phyloP scores from a whole-genome alignment of 2,113 vertebrate genomes.

The Pseudorasbora parva region DNA sequence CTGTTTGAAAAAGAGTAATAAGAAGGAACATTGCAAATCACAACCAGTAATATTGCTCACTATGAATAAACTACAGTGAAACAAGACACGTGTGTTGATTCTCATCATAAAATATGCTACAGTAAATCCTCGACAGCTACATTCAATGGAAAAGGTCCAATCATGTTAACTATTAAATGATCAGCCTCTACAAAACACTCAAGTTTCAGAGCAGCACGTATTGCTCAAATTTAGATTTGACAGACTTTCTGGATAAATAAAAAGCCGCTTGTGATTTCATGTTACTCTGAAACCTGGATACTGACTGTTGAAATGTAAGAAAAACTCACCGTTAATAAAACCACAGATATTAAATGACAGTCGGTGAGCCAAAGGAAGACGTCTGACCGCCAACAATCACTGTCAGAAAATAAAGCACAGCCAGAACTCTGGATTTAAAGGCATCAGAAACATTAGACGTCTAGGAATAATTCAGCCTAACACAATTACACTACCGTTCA shows the following conservation, averaged over 20 bases:
- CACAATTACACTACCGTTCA: not conserved
- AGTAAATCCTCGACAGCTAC: constrained; percentile 17
- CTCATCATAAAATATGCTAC: constrained; percentile 24
- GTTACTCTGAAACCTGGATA: not conserved
- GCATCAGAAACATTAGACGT: not conserved
- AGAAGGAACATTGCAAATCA: not conserved
- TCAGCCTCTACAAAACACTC: not conserved
- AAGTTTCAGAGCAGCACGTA: not conserved
- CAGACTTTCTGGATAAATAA: not conserved
- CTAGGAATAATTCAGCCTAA: not conserved
- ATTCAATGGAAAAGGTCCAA: constrained; percentile 20
- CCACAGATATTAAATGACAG: not conserved
- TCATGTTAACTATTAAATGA: not conserved
- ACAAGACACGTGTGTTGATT: not conserved
- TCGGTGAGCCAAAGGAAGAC: not conserved
- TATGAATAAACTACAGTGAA: not conserved
- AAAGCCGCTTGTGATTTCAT: not conserved
- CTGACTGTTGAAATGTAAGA: not conserved
- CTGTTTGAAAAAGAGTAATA: too few species aligned
- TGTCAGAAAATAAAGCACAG: not conserved
- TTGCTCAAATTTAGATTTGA: not conserved
- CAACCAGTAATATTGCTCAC: not conserved
- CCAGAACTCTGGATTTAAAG: not conserved
- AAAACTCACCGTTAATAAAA: not conserved
- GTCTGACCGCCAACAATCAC: not conserved